Conservation (phyloP, 2,113 vertebrate species). For the Varanus komodoensis region DNA sequence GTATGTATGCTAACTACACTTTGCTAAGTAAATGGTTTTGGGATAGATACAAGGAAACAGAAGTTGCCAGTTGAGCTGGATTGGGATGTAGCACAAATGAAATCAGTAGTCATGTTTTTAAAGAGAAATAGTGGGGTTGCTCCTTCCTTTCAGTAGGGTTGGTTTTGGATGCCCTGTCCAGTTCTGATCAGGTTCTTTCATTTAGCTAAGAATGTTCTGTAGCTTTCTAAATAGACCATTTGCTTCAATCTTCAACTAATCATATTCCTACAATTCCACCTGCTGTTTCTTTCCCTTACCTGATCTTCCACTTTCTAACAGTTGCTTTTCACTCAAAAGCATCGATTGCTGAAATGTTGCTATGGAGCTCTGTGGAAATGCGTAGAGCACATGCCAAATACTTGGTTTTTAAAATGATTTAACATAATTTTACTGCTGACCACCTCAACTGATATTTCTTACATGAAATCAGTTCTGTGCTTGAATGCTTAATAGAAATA, state of each 20-base stretch:
- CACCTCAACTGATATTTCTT: neutral
- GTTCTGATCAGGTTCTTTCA: constrained; percentile 37
- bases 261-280: neutral
- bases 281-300: accelerated
- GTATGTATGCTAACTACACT: neutral
- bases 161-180: neutral
- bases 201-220: neutral
- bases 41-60: neutral
- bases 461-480: neutral
- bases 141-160: neutral
- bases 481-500: constrained; percentile 16
- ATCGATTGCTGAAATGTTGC: neutral
- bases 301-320: neutral
- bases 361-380: constrained; percentile 12
- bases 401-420: neutral
- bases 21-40: neutral
- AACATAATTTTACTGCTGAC: constrained; percentile 28
- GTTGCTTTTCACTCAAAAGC: too few relatives aligned
- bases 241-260: neutral
- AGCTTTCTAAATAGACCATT: neutral
- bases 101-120: neutral
- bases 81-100: neutral
- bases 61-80: neutral
- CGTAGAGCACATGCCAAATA: neutral
- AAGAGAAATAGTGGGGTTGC: neutral